These are phyloP conservation scores for Synergus japonicus DNA, from an alignment of 2,888 invertebrate genomes.

Conservation along the genomic window DNA sequence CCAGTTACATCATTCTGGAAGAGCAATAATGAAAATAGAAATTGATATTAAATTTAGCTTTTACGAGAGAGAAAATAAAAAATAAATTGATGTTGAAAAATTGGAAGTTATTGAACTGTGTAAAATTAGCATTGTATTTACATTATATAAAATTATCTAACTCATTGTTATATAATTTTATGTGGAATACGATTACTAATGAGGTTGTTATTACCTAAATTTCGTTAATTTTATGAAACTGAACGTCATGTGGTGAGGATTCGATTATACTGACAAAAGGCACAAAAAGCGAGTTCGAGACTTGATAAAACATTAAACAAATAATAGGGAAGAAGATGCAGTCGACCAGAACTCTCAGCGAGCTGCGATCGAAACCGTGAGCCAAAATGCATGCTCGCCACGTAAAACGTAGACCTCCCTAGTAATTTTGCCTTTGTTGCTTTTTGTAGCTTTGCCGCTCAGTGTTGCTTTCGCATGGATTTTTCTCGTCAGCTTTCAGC, in stretches of 20 bases:
- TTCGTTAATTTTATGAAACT: slow-evolving; percentile 10
- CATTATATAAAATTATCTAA: not conserved
- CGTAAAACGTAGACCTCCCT: slow-evolving; percentile 43
- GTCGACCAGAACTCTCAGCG: slow-evolving; percentile 49
- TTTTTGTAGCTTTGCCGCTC: slow-evolving; percentile 40
- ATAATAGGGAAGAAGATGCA: slow-evolving; percentile 48
- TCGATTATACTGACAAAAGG: not conserved
- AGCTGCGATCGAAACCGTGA: slow-evolving; percentile 61
- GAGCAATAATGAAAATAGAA: not conserved
- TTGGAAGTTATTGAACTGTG: not conserved
- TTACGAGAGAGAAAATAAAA: not conserved
- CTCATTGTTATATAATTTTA: too few relatives aligned
- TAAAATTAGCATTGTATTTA: not conserved
- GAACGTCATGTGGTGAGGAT: not conserved
- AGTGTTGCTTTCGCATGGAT: slow-evolving; percentile 45
- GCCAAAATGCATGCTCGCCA: slow-evolving; percentile 64
- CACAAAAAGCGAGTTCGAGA: not conserved
- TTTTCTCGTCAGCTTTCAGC: slow-evolving; percentile 39
- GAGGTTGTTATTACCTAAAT: not conserved
- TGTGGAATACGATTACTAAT: too few relatives aligned
- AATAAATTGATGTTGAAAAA: not conserved
- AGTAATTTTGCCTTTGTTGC: slow-evolving; percentile 41
- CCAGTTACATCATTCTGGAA: not conserved
- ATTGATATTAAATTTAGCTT: not conserved
- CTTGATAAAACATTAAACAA: slow-evolving; percentile 26